Evolutionary conservation across 2,888 invertebrate species (phyloP).

Genomic region (Diarsia dahlii): DNA sequence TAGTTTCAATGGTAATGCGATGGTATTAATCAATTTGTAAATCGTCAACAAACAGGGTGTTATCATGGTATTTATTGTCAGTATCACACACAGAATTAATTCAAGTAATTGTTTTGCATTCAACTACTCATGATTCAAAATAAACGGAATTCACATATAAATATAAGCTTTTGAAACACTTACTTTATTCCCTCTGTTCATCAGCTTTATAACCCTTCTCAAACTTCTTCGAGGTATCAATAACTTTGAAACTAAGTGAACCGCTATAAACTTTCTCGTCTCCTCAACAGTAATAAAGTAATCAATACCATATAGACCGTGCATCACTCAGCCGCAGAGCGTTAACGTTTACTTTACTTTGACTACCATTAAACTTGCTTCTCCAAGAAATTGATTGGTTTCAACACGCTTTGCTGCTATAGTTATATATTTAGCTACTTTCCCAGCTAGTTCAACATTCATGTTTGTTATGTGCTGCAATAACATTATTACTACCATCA

Average conservation of each 20-base stretch:
- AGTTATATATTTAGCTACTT: not conserved
- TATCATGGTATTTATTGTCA: too few species aligned
- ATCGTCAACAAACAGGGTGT: not conserved
- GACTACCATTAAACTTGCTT: conserved; percentile 22
- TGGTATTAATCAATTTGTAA: not conserved
- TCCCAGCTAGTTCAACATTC: not conserved
- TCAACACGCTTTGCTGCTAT: not conserved
- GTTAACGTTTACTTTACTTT: conserved; percentile 8
- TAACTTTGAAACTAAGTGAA: conserved; percentile 21
- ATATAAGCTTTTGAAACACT: not conserved
- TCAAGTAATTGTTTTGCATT: not conserved
- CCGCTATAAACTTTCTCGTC: conserved; percentile 26
- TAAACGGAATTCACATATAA: not conserved
- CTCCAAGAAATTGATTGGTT: conserved; percentile 5
- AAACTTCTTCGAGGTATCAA: conserved; percentile 17
- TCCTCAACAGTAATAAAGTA: conserved; percentile 33
- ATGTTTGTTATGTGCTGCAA: not conserved
- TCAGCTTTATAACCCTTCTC: conserved; percentile 4
- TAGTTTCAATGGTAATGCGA: not conserved
- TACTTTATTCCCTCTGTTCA: not conserved
- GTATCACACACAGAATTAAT: not conserved
- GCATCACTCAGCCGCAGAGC: conserved; percentile 29
- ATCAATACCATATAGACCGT: conserved; percentile 23
- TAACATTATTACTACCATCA: not conserved
- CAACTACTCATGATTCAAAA: not conserved